Evolutionary conservation across 2,113 vertebrate genomes (phyloP), one percentile per base, ranked within the genome.

Genomic region (Narcine bancroftii): DNA sequence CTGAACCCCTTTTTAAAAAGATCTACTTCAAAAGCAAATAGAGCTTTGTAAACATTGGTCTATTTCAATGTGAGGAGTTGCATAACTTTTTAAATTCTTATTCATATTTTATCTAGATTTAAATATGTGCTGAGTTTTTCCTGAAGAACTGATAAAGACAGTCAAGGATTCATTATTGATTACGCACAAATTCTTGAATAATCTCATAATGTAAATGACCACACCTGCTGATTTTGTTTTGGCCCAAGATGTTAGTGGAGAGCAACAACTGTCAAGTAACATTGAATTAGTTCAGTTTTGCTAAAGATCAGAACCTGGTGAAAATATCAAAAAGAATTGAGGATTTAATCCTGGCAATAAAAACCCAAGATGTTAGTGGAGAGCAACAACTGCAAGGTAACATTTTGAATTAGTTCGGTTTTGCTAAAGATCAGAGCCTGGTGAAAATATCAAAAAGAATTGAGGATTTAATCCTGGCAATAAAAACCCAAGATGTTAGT

Each of bases 91-190:
- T 91, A 45, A 36, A 91, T 91, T 69, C 60, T 26, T 69, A 47
- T 91, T 10, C 29, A 42, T 36, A 24, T 26, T 71, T 71, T 33
- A 91, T 33, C 39, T 91, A 10, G 26, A 69, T 69, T 91, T 45
- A 66, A 91, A 42, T 69, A 47, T 63, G 42, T 24, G 47, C 29
- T 69, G 26, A 69, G 87, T 69, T 91, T 69, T 71, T 45, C 39
- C 42, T 19, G 15, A 65, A 89, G 60, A 21, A 65, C 42, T 91
- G 65, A 39, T 21, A 83, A 47, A 83, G 47, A 33, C 13, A 69
- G 63, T 91, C 36, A 91, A 91, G 89, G 36, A 47, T 71, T 42
- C 39, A 69, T 69, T 36, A 91, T 91, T 71, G 13, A 39, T 69
- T 69, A 69, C 6, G 39, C 63, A 91, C 65, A 33, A 69, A n/a